Percentiles rank a stretch among this genome's conserved stretches.
phyloP scores from a whole-genome alignment of 2,797 vertebrate species.

The Artibeus lituratus region DNA sequence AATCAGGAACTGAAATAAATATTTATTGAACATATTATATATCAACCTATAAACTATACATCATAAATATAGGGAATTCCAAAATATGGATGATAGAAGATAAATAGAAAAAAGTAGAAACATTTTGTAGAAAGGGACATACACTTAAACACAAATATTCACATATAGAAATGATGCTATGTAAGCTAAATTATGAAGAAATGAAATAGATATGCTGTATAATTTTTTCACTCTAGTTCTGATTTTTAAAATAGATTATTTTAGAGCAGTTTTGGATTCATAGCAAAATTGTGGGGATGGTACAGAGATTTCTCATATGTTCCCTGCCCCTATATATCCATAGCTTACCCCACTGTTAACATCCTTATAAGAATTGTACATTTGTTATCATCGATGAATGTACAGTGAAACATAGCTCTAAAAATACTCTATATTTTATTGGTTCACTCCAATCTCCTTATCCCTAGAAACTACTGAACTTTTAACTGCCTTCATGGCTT shows the following conservation, averaged over 20 bases:
- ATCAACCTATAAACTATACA: neutral
- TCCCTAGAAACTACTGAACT: neutral
- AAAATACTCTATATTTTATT: neutral
- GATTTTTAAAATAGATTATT: neutral
- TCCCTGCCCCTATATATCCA: too few species aligned
- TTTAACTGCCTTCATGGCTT: neutral
- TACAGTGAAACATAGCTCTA: neutral
- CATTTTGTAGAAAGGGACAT: neutral
- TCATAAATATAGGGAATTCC: neutral
- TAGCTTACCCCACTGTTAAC: too few species aligned
- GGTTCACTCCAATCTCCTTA: neutral
- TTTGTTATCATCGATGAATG: neutral
- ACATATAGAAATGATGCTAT: neutral
- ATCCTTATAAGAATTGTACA: neutral
- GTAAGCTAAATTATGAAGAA: neutral
- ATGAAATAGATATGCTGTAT: neutral
- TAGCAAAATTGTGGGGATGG: neutral
- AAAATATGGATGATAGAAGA: neutral
- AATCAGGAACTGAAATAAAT: neutral
- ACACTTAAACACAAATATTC: neutral
- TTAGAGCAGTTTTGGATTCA: neutral
- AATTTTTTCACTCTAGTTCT: neutral
- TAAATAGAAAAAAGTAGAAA: neutral
- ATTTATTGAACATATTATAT: neutral
- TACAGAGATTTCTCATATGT: neutral